A percentile compares a stretch with the other conserved stretches of the same genome.
Conservation (phyloP, 2,113 vertebrate species). For the Dromas ardeola region DNA sequence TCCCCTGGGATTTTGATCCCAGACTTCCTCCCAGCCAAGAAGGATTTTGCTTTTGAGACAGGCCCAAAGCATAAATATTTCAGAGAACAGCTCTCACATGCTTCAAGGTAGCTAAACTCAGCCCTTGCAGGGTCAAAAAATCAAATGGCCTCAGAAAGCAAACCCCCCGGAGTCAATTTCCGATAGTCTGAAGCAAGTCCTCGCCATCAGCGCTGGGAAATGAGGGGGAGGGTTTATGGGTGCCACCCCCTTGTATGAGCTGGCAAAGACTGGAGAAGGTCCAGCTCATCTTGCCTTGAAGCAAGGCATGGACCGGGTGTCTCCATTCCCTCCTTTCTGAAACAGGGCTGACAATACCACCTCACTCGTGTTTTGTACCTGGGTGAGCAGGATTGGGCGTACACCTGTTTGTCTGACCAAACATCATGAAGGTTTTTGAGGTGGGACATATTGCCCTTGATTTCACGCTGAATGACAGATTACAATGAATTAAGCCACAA, state of each 20-base stretch:
- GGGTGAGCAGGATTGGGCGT: neutral
- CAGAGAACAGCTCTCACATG: fast-evolving
- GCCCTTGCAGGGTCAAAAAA: neutral
- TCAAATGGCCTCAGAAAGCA: neutral
- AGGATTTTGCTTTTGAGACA: neutral
- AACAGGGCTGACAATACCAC: neutral
- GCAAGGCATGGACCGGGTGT: neutral
- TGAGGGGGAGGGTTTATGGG: neutral
- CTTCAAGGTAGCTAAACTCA: neutral
- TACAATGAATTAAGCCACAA: neutral
- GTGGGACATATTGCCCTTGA: neutral
- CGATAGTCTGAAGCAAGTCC: neutral
- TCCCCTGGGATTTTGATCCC: neutral
- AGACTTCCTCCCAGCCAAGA: neutral
- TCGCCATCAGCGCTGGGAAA: neutral
- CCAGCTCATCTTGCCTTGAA: neutral
- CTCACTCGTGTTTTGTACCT: neutral
- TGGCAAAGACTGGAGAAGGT: neutral
- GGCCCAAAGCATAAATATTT: neutral
- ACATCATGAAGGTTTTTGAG: neutral
- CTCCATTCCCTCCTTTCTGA: neutral
- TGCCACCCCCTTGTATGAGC: neutral
- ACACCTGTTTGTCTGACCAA: neutral
- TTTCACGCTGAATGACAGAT: neutral
- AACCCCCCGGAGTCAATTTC: neutral